Conservation (phyloP, 2,113 vertebrate genomes). For the Grantiella picta region DNA sequence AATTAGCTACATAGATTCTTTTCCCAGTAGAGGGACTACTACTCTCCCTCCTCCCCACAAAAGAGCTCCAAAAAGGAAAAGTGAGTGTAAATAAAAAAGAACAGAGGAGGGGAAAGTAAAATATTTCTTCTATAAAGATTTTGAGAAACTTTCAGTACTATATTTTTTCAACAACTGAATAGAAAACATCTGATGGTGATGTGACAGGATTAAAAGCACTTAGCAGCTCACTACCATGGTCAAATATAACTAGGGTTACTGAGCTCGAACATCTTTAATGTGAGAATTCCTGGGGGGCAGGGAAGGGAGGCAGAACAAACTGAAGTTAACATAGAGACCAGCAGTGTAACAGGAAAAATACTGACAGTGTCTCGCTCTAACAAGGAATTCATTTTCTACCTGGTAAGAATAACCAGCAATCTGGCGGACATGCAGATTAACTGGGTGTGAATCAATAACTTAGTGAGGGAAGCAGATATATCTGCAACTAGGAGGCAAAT, state of each 20-base stretch:
- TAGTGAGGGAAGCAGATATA: not conserved
- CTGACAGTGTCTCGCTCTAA: not conserved
- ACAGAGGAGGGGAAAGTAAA: rapidly evolving
- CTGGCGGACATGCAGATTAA: not conserved
- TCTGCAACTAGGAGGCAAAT: not conserved
- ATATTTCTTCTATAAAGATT: not conserved
- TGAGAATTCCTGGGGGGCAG: rapidly evolving
- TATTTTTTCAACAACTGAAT: not conserved
- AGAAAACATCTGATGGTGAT: not conserved
- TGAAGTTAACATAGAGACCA: not conserved
- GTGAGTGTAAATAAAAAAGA: not conserved
- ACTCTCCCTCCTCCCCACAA: too few relatives aligned
- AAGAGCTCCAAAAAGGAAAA: not conserved
- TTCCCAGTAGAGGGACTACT: not conserved
- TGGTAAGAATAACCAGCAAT: rapidly evolving
- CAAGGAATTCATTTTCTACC: not conserved
- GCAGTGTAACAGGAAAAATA: not conserved
- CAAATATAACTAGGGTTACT: not conserved
- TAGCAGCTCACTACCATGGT: not conserved
- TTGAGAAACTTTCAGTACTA: not conserved
- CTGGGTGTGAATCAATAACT: not conserved
- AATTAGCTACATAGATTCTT: not conserved
- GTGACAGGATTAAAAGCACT: not conserved
- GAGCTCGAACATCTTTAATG: not conserved
- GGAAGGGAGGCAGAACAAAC: not conserved